Conservation (phyloP, 2,888 invertebrate genomes). For the Exocentrus adspersus region DNA sequence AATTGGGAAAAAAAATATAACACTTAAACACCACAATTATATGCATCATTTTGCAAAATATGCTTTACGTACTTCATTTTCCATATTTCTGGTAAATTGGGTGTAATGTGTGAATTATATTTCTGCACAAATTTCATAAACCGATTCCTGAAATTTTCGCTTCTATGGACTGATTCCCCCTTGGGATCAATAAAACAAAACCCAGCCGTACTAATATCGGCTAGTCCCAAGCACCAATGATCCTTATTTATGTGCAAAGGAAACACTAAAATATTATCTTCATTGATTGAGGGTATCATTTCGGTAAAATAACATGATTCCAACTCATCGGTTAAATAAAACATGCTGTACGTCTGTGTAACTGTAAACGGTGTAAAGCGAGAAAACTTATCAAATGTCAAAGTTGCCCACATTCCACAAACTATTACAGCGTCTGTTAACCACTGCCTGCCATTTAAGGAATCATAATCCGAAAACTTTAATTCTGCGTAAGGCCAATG, state of each 20-base stretch:
- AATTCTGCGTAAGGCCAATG: not conserved
- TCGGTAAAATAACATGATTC: not conserved
- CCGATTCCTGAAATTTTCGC: not conserved
- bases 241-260: not conserved
- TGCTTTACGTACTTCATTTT: not conserved
- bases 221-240: constrained; percentile 5
- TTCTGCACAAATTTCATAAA: not conserved
- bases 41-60: not conserved
- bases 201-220: not conserved
- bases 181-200: not conserved
- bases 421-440: not conserved
- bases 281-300: not conserved
- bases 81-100: not conserved
- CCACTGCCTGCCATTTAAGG: not conserved
- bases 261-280: not conserved
- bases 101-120: not conserved
- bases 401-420: not conserved
- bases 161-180: too few species aligned
- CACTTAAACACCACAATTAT: not conserved
- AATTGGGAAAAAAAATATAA: not conserved
- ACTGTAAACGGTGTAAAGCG: too few species aligned
- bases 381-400: not conserved
- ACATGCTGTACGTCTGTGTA: not conserved
- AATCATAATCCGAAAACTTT: not conserved
- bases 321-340: not conserved